phyloP scores from a whole-genome alignment of 2,888 invertebrate species.

The Sminthurinus aureus region DNA sequence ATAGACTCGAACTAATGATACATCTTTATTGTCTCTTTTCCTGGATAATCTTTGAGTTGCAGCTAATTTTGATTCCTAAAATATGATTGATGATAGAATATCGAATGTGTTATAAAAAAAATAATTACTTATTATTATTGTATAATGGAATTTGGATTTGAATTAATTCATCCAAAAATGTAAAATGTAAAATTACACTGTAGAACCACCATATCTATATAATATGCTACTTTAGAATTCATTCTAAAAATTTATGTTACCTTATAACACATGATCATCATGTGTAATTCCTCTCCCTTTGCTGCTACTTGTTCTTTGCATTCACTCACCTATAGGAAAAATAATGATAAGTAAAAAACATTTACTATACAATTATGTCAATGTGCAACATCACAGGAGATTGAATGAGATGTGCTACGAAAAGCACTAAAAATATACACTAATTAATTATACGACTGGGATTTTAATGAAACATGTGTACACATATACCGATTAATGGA shows the following conservation, averaged over 20 bases:
- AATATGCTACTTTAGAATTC: too few relatives aligned
- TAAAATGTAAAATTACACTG: too few relatives aligned
- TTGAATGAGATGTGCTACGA: too few relatives aligned
- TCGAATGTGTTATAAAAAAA: not conserved
- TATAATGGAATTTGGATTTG: not conserved
- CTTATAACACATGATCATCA: constrained; percentile 93
- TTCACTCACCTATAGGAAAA: constrained; percentile 73
- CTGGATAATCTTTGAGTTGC: constrained; percentile 58
- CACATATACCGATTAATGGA: not conserved
- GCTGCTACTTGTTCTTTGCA: constrained; percentile 88
- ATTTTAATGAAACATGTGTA: too few relatives aligned
- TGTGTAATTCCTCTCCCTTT: constrained; percentile 91
- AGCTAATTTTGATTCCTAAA: constrained; percentile 59
- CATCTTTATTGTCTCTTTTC: constrained; percentile 71
- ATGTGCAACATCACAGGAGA: too few relatives aligned
- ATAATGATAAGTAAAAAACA: not conserved
- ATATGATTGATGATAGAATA: not conserved
- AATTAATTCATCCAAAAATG: not conserved
- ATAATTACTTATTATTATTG: not conserved
- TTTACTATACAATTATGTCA: too few relatives aligned
- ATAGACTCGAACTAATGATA: constrained; percentile 79
- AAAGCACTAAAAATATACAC: too few relatives aligned
- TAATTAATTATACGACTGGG: too few relatives aligned
- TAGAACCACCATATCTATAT: too few relatives aligned
- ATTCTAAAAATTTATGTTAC: constrained; percentile 34